Conservation (phyloP, 2,113 vertebrate species). For the Odocoileus virginianus region DNA sequence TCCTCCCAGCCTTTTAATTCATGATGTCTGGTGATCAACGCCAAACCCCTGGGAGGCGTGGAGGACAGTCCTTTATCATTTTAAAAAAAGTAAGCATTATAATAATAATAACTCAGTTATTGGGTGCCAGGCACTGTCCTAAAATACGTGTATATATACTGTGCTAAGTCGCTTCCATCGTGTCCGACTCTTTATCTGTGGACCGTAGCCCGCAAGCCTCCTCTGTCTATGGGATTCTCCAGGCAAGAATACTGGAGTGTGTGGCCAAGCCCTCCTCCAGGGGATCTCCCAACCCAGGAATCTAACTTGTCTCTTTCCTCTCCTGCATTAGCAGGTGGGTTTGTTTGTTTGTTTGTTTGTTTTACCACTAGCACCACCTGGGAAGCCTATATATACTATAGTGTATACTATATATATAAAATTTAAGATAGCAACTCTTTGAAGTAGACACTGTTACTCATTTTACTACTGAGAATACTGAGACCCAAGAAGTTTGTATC, state of each 20-base stretch:
- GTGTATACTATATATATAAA: neutral
- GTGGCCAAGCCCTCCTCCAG: neutral
- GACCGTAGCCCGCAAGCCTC: neutral
- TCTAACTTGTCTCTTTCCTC: neutral
- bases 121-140: neutral
- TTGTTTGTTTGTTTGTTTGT: neutral
- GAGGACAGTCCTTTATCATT: conserved; percentile 34
- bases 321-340: neutral
- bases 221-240: neutral
- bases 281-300: neutral
- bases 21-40: neutral
- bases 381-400: neutral
- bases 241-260: neutral
- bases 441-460: neutral
- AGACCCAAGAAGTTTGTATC: neutral
- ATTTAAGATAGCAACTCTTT: neutral
- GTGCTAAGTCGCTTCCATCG: neutral
- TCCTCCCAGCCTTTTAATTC: conserved; percentile 33
- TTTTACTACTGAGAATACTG: neutral
- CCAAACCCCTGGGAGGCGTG: neutral
- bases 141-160: neutral
- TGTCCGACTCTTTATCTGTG: neutral
- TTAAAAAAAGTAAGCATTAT: conserved; percentile 28
- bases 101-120: neutral
- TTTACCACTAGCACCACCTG: neutral